Evolutionary conservation across 2,888 invertebrate species (phyloP), one percentile per base, ranked within the genome.

Genomic region (Ectobius pallidus): DNA sequence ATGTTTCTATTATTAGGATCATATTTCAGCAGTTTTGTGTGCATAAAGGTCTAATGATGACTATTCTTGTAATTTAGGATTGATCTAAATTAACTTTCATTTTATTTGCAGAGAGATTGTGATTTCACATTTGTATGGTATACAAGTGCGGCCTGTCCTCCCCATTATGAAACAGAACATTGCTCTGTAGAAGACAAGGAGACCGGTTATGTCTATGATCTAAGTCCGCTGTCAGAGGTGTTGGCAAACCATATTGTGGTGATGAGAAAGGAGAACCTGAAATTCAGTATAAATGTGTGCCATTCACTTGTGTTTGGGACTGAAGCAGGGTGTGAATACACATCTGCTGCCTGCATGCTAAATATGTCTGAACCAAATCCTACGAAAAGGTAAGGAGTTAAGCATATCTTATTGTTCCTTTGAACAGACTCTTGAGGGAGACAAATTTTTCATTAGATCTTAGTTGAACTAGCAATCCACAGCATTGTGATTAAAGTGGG

Each of bases 331-430:
- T 58, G 58, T 58, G 14, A 58, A 25, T 58, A 58, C 7, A 30
- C 58, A n/a, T 30, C 58, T 14, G 58, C 27, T n/a, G 58, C 58
- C n/a, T 58, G 58, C n/a, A 9, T 58, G 27, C 11, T 58, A n/a
- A 58, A 58, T 25, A 14, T 58, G 32, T 30, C 27, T 7, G 27
- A 32, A 9, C 30, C 58, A 30, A 16, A 58, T 25, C 58, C 58
- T 16, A 58, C 30, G n/a, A 58, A 46, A 14, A 46, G 18, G 30
- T 14, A 58, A 25, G 58, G 14, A n/a, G n/a, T n/a, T n/a, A n/a
- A n/a, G n/a, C n/a, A n/a, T n/a, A n/a, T n/a, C n/a, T n/a, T n/a
- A n/a, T n/a, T n/a, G n/a, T n/a, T n/a, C n/a, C n/a, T n/a, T n/a
- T n/a, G n/a, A n/a, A n/a, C n/a, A n/a, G n/a, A n/a, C n/a, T n/a